Conservation (phyloP, 2,113 vertebrate genomes). For the Serinus canaria region DNA sequence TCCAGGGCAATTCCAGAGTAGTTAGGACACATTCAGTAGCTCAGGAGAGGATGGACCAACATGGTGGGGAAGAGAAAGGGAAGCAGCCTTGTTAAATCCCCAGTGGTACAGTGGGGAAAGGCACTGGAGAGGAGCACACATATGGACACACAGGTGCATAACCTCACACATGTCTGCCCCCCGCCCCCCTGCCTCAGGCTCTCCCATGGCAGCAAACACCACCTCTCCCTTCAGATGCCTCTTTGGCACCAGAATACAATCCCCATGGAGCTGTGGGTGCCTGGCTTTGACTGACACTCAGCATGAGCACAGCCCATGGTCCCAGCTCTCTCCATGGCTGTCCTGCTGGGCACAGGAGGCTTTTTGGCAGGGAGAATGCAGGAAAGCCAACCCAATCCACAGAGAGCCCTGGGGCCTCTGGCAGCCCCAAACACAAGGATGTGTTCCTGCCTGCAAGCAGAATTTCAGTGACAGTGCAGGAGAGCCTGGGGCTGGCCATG, state of each 20-base stretch:
- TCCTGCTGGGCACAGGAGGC: neutral
- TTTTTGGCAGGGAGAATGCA: neutral
- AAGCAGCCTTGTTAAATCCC: neutral
- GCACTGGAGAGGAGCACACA: neutral
- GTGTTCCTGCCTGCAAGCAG: neutral
- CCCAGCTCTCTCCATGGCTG: neutral
- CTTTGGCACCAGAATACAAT: neutral
- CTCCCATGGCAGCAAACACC: neutral
- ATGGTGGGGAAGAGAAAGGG: neutral
- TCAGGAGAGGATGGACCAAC: neutral
- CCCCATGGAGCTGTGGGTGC: neutral
- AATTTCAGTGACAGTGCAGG: accelerated
- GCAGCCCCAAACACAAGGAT: accelerated
- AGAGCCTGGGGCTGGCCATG: neutral
- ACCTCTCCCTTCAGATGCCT: neutral
- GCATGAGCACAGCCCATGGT: accelerated
- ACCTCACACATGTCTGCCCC: no score
- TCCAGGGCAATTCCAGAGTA: neutral
- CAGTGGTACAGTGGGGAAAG: accelerated
- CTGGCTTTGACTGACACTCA: neutral
- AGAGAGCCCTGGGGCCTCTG: neutral
- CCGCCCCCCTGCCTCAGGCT: accelerated
- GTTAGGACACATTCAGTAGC: neutral
- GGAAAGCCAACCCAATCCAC: neutral
- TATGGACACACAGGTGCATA: accelerated